These are phyloP conservation scores for Drosophila ercepeae DNA, from an alignment of 1,140 invertebrate species.

Conservation along the genomic window DNA sequence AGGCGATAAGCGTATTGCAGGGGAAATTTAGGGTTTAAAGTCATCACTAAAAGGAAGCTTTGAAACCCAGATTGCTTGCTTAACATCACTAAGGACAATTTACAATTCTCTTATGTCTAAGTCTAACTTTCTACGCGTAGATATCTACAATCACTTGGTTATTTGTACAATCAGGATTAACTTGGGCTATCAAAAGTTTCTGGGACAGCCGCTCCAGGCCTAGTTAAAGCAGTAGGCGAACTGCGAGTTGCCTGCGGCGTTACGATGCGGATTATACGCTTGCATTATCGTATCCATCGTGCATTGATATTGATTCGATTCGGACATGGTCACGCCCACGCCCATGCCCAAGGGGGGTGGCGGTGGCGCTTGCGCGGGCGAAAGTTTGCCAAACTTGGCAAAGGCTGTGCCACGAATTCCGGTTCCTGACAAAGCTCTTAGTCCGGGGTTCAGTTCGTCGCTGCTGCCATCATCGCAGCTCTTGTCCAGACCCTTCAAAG, in stretches of 20 bases:
- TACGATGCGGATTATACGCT: slow-evolving; percentile 82
- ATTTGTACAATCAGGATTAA: slow-evolving; percentile 75
- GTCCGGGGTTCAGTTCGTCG: slow-evolving; percentile 44
- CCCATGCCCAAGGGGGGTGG: slow-evolving; percentile 29
- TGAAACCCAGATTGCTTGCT: slow-evolving; percentile 10
- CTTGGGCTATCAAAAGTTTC: slow-evolving; percentile 35
- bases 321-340: slow-evolving; percentile 38
- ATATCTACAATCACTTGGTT: slow-evolving; percentile 69
- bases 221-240: slow-evolving; percentile 77
- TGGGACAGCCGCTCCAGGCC: slow-evolving; percentile 9
- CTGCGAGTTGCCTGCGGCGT: slow-evolving; percentile 61
- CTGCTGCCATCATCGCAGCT: slow-evolving; percentile 63
- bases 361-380: slow-evolving; percentile 29
- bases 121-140: slow-evolving; percentile 46
- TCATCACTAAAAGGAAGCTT: slow-evolving; percentile 32
- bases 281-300: slow-evolving; percentile 83
- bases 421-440: slow-evolving; percentile 44
- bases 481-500: slow-evolving; percentile 65
- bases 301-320: slow-evolving; percentile 70
- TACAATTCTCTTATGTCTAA: slow-evolving; percentile 37
- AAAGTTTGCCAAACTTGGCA: slow-evolving; percentile 61
- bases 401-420: slow-evolving; percentile 44
- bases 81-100: slow-evolving; percentile 36
- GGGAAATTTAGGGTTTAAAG: slow-evolving; percentile 41
- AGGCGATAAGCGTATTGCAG: slow-evolving; percentile 33